Percentiles rank a stretch among this genome's conserved stretches.
Conservation (phyloP, 2,888 invertebrate genomes). For the Mythimna vitellina region DNA sequence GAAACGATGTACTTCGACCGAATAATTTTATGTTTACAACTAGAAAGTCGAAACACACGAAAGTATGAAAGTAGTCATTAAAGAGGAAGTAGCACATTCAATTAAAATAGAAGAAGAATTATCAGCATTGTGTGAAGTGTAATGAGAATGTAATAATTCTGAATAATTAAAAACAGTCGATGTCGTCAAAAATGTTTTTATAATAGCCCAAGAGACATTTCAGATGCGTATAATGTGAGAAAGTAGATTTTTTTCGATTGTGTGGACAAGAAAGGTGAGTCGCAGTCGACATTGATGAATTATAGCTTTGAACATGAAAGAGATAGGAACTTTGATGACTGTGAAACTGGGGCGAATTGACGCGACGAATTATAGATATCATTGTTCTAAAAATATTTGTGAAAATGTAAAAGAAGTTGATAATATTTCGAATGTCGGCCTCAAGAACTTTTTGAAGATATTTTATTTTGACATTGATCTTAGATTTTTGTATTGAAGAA, state of each 20-base stretch:
- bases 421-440: conserved; percentile 12
- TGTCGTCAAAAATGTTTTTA: conserved; percentile 70
- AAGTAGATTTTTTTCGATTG: conserved; percentile 65
- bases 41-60: conserved; percentile 77
- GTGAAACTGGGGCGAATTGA: conserved; percentile 55
- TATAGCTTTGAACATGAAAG: conserved; percentile 60
- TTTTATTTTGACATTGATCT: conserved; percentile 35
- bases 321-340: conserved; percentile 59
- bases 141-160: conserved; percentile 69
- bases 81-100: conserved; percentile 72
- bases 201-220: conserved; percentile 67
- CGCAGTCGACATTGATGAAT: conserved; percentile 68
- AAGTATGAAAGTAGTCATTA: conserved; percentile 79
- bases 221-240: conserved; percentile 70
- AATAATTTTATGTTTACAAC: conserved; percentile 80
- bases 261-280: conserved; percentile 65
- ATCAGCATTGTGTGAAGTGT: conserved; percentile 71
- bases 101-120: conserved; percentile 74
- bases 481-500: conserved; percentile 28
- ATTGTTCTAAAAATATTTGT: conserved; percentile 58
- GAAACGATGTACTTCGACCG: conserved; percentile 64
- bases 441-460: conserved; percentile 14
- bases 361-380: conserved; percentile 56
- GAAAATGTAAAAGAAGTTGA: conserved; percentile 38
- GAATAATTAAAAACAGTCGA: conserved; percentile 64